Base-by-base conservation (phyloP, 53 echinoderm and acorn worm species). In the Paracentrotus lividus region DNA sequence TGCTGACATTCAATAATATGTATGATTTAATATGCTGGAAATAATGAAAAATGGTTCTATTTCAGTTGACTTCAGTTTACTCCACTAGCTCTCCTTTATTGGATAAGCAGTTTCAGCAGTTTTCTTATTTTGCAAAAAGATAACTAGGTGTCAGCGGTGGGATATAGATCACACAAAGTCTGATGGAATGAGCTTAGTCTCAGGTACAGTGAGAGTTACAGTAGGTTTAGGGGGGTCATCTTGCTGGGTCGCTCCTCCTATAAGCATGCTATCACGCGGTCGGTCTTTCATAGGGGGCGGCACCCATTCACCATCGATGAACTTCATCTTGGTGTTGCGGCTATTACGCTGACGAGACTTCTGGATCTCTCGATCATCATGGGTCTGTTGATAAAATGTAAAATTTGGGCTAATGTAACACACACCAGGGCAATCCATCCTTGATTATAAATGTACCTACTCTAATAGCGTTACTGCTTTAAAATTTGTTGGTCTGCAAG, bases 301-400 rank as follows among this genome's bases (percentile, higher is more conserved):
- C 56, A 92, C 92, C 92, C 92, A 92, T 77, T 92, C 56, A 4
- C 81, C 81, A 27, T 78, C 81, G 26, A 92, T 57, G 44, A 55
- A 92, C 78, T 78, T 78, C 92, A 92, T 92, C 92, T 81, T 78
- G 81, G 78, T 21, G 61, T 92, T 77, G 58, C 92, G 77, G 78
- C 81, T 92, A 81, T 92, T 77, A 26, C 92, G 77, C 59, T 92
- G 92, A 33, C 92, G 77, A 24, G 92, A 78, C 59, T 92, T 92
- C 92, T 92, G 92, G 24, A 92, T 38, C 24, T 55, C 81, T n/a
- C 92, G 20, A 21, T 92, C 92, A 58, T 92, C 92, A 81, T 92
- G 92, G 38, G 92, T 78, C 92, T 92, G 20, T 8, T 36, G 29
- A n/a, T n/a, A n/a, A n/a, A n/a, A n/a, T n/a, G n/a, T n/a, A n/a